Conservation (phyloP, 2,113 vertebrate species). For the Haemorhous mexicanus region DNA sequence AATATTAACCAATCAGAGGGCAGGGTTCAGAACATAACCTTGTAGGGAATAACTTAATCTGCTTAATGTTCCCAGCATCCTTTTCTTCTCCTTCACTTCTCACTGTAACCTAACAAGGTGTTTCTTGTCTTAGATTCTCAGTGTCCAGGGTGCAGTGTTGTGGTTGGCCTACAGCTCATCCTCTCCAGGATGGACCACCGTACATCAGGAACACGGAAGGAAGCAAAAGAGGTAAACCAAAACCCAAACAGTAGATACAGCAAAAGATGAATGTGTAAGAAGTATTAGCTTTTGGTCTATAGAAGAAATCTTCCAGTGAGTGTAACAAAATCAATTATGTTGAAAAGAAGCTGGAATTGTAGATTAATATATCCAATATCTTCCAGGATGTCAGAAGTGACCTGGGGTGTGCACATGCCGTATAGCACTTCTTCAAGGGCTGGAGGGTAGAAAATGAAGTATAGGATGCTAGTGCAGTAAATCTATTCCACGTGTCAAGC, state of each 20-base stretch:
- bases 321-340: not conserved
- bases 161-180: not conserved
- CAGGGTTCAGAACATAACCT: not conserved
- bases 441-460: not conserved
- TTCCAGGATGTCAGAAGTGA: not conserved
- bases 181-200: not conserved
- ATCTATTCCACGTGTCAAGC: not conserved
- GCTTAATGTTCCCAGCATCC: not conserved
- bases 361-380: not conserved
- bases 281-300: not conserved
- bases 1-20: not conserved
- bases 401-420: not conserved
- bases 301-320: not conserved
- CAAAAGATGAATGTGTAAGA: not conserved
- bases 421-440: not conserved
- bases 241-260: not conserved
- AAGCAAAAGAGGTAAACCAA: not conserved
- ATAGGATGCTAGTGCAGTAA: not conserved
- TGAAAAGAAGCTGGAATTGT: not conserved
- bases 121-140: not conserved
- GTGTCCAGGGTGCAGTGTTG: not conserved
- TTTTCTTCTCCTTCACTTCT: not conserved
- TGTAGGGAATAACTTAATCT: not conserved
- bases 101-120: not conserved
- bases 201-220: not conserved